A percentile compares a stretch with the other conserved stretches of the same genome.
phyloP scores from a whole-genome alignment of 2,113 vertebrate genomes.

The Hippocampus mohnikei region DNA sequence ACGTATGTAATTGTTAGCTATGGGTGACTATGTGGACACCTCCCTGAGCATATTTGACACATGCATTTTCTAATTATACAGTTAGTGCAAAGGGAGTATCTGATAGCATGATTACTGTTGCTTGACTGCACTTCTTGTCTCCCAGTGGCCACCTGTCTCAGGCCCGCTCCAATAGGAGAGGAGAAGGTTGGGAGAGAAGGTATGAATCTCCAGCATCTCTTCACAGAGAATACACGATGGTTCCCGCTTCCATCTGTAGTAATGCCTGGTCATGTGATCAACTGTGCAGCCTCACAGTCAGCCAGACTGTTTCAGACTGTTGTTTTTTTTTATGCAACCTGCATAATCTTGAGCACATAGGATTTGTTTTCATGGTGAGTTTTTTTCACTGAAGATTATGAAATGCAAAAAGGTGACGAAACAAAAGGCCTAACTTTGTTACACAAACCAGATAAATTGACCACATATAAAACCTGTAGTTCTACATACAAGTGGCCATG shows the following conservation, averaged over 20 bases:
- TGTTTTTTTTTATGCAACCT: slow-evolving; percentile 2
- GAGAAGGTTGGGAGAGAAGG: slow-evolving; percentile 20
- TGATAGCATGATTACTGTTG: slow-evolving; percentile 67
- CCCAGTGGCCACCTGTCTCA: slow-evolving; percentile 70
- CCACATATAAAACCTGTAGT: slow-evolving; percentile 9
- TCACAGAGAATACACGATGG: slow-evolving; percentile 21
- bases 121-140: slow-evolving; percentile 58
- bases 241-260: slow-evolving; percentile 29
- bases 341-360: slow-evolving; percentile 59
- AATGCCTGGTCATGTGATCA: slow-evolving; percentile 45
- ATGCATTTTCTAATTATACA: slow-evolving; percentile 54
- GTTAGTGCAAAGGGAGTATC: slow-evolving; percentile 61
- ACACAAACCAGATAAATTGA: slow-evolving; percentile 58
- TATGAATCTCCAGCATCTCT: slow-evolving; percentile 11
- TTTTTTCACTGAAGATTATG: slow-evolving; percentile 57
- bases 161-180: slow-evolving; percentile 36
- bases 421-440: slow-evolving; percentile 53
- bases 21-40: slow-evolving; percentile 10
- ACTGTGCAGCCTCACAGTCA: slow-evolving; percentile 43
- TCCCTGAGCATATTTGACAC: slow-evolving; percentile 15
- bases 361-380: slow-evolving; percentile 59
- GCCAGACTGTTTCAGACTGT: slow-evolving; percentile 1
- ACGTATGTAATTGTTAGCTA: slow-evolving; percentile 13
- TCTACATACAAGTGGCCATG: not conserved
- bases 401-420: slow-evolving; percentile 53